phyloP scores from a whole-genome alignment of 2,888 invertebrate genomes.

The Drosophila nr. fundita region DNA sequence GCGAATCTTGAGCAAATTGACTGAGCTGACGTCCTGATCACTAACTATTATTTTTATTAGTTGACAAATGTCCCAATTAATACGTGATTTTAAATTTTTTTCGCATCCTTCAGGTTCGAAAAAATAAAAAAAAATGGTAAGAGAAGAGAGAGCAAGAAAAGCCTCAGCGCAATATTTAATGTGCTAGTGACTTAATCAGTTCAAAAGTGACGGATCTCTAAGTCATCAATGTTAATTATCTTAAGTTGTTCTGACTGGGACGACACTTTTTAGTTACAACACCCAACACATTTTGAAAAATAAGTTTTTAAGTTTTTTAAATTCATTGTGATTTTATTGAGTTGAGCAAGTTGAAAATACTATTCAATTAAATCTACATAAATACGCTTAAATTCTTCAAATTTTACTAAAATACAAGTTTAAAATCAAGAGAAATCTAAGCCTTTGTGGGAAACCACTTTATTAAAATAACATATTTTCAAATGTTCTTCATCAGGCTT shows the following conservation, averaged over 20 bases:
- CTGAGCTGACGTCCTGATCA: neutral
- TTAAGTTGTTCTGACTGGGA: neutral
- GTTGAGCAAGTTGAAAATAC: neutral
- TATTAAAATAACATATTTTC: neutral
- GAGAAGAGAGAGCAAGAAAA: neutral
- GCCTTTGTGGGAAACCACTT: neutral
- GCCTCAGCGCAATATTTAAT: neutral
- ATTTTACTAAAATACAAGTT: neutral
- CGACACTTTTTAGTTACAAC: neutral
- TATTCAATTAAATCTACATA: neutral
- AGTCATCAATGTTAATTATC: neutral
- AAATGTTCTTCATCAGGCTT: neutral
- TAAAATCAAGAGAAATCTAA: neutral
- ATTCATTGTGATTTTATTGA: neutral
- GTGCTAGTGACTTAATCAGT: neutral
- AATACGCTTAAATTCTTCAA: neutral
- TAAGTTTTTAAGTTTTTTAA: too few species aligned
- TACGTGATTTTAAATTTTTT: neutral
- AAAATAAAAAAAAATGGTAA: neutral
- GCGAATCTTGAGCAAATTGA: too few species aligned
- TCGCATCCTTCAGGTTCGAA: neutral
- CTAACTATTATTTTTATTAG: neutral
- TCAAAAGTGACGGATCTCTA: neutral
- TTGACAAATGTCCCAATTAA: neutral
- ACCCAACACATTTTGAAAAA: too few species aligned